Evolutionary conservation across 2,797 vertebrate genomes (phyloP).

Genomic region (Merluccius polli): DNA sequence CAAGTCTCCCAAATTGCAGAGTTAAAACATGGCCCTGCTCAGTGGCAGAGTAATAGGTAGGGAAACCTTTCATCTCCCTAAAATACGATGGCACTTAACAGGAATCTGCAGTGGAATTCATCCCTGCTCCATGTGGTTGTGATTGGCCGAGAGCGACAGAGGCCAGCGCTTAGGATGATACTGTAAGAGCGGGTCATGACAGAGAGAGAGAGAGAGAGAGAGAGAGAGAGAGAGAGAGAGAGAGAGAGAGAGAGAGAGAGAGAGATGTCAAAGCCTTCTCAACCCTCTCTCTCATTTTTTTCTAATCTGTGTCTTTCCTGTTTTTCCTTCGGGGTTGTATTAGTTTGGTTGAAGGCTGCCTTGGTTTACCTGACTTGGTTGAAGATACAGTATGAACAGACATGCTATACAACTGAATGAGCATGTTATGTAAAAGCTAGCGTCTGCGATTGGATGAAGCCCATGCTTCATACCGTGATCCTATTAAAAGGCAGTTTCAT

Average conservation of each 20-base stretch:
- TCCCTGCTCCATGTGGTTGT: slow-evolving; percentile 44
- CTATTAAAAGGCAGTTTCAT: not conserved
- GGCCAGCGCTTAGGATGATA: not conserved
- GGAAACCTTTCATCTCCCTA: slow-evolving; percentile 32
- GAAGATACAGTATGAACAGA: not conserved
- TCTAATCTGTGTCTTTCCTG: not conserved
- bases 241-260: not conserved
- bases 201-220: not conserved
- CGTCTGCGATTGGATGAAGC: not conserved
- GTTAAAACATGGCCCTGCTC: not conserved
- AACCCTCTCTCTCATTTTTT: slow-evolving; percentile 19
- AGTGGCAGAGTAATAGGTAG: slow-evolving; percentile 4
- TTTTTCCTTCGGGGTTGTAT: not conserved
- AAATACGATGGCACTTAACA: slow-evolving; percentile 16
- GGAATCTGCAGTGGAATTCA: not conserved
- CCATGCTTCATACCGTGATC: not conserved
- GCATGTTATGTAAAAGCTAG: not conserved
- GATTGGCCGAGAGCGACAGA: slow-evolving; percentile 32
- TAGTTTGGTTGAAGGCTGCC: not conserved
- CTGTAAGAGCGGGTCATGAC: not conserved
- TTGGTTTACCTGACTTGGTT: not conserved
- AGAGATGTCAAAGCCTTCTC: slow-evolving; percentile 25
- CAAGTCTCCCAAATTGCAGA: slow-evolving; percentile 35
- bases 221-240: not conserved
- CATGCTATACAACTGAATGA: not conserved